Conservation (phyloP, 2,888 invertebrate species). For the Hirtodrosophila cameraria region DNA sequence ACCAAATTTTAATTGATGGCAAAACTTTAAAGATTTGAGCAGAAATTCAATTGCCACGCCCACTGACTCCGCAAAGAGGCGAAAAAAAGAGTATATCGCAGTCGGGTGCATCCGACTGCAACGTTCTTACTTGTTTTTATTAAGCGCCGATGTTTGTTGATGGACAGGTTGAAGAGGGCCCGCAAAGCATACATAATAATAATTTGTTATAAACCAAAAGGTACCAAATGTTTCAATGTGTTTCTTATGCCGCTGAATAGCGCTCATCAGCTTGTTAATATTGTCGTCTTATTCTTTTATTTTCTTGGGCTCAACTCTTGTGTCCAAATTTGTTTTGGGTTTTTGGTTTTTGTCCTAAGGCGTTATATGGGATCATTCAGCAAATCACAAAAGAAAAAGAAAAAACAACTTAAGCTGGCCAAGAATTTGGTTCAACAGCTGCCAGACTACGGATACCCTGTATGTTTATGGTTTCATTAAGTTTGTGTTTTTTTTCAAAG, state of each 20-base stretch:
- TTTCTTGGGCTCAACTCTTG: slow-evolving; percentile 14
- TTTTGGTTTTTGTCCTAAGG: slow-evolving; percentile 27
- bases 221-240: slow-evolving; percentile 22
- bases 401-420: slow-evolving; percentile 21
- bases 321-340: slow-evolving; percentile 16
- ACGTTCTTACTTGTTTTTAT: too few relatives aligned
- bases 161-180: slow-evolving; percentile 36
- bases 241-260: slow-evolving; percentile 43
- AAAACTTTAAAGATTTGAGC: too few relatives aligned
- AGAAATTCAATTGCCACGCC: too few relatives aligned
- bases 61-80: too few relatives aligned
- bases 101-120: too few relatives aligned
- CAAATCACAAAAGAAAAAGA: not conserved
- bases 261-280: slow-evolving; percentile 54
- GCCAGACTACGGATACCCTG: not conserved
- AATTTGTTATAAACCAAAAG: slow-evolving; percentile 30
- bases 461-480: not conserved
- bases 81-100: too few relatives aligned
- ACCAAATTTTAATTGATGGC: too few relatives aligned
- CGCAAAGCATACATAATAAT: slow-evolving; percentile 24
- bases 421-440: slow-evolving; percentile 16
- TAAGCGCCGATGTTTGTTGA: slow-evolving; percentile 27
- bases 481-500: too few relatives aligned
- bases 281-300: slow-evolving; percentile 31
- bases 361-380: slow-evolving; percentile 28